These are phyloP conservation scores for Clostera curtula DNA, from an alignment of 2,888 invertebrate genomes.

Conservation along the genomic window DNA sequence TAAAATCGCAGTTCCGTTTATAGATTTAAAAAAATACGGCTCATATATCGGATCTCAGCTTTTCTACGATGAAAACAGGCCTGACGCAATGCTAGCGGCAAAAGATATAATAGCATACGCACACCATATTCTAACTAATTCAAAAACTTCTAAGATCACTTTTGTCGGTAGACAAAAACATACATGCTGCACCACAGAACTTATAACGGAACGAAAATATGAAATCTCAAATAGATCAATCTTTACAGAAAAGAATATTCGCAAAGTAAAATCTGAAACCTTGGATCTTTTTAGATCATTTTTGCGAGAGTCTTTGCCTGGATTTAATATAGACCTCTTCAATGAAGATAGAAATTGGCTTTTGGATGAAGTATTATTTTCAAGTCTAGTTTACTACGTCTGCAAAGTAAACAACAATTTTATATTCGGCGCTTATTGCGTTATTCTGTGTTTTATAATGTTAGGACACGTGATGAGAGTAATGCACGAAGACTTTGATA, in stretches of 20 bases:
- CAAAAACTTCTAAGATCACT: conserved; percentile 10
- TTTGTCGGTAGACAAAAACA: conserved; percentile 12
- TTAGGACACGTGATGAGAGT: conserved; percentile 10
- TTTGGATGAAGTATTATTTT: too few relatives aligned
- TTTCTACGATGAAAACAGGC: conserved; percentile 10
- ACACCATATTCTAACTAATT: conserved; percentile 21
- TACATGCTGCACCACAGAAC: conserved; percentile 1
- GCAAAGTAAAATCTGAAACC: background rate
- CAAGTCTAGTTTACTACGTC: conserved; percentile 25
- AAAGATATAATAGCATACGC: conserved; percentile 26
- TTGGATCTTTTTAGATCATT: conserved; percentile 11
- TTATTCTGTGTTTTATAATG: conserved; percentile 21
- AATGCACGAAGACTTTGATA: too few relatives aligned
- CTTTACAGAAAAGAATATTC: conserved; percentile 9
- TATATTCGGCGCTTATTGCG: conserved; percentile 17
- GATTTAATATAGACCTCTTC: conserved; percentile 2
- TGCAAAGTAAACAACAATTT: conserved; percentile 18
- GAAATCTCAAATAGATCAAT: conserved; percentile 11
- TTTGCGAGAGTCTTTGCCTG: conserved; percentile 9
- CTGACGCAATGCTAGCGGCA: conserved; percentile 29
- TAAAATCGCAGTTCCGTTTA: conserved; percentile 21
- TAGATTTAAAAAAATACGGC: conserved; percentile 22
- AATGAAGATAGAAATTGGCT: too few relatives aligned
- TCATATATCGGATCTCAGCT: conserved; percentile 14
- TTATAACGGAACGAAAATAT: conserved; percentile 7